Conservation (phyloP, 2,113 vertebrate species). For the Chiloscyllium plagiosum region DNA sequence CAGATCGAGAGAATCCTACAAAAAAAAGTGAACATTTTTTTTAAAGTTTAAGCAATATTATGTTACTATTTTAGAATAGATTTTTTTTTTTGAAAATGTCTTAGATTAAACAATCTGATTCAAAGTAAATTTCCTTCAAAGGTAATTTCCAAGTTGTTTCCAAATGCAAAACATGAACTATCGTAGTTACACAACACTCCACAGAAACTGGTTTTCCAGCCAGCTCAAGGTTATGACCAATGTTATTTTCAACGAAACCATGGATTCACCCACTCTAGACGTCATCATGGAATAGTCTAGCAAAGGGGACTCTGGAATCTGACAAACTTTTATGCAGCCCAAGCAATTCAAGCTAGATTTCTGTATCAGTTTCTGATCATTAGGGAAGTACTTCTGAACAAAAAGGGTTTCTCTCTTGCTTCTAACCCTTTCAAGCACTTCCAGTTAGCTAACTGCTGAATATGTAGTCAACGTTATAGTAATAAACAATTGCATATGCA, state of each 20-base stretch:
- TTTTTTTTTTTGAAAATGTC: background rate
- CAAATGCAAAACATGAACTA: background rate
- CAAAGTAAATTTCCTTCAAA: no score
- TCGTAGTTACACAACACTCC: background rate
- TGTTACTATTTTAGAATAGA: background rate
- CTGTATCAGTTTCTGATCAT: background rate
- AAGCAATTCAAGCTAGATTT: background rate
- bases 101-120: no score
- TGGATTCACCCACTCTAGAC: background rate
- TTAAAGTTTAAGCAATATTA: background rate
- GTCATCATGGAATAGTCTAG: background rate
- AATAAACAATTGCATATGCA: background rate
- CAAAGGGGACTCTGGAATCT: background rate
- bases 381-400: background rate
- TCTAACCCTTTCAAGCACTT: background rate
- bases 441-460: background rate
- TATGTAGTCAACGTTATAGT: background rate
- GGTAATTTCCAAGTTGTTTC: background rate
- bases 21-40: constrained; percentile 42
- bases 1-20: constrained; percentile 75
- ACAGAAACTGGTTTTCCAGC: background rate
- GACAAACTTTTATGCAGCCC: background rate
- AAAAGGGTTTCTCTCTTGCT: background rate
- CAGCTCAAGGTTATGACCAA: background rate
- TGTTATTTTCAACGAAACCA: background rate